Conservation (phyloP, 2,797 vertebrate species). For the Falco peregrinus region DNA sequence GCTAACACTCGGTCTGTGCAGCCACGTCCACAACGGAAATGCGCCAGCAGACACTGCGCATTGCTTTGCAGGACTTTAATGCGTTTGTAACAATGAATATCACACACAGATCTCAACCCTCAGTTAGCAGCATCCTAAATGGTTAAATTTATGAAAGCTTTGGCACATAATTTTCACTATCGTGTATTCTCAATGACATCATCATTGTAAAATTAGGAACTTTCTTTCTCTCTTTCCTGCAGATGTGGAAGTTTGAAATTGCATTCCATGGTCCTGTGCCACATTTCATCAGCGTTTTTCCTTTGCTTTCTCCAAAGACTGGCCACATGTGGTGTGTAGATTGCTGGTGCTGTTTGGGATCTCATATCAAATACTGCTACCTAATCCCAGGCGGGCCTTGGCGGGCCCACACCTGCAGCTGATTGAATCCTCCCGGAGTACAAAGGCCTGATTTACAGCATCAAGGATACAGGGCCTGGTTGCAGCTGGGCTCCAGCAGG, state of each 20-base stretch:
- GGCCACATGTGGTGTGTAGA: conserved; percentile 83
- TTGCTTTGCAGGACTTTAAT: not conserved
- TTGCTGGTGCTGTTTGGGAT: conserved; percentile 82
- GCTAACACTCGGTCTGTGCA: not conserved
- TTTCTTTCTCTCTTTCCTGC: conserved; percentile 90
- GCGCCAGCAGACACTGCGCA: not conserved
- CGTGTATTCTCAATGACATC: conserved; percentile 91
- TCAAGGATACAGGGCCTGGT: conserved; percentile 83
- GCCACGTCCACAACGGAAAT: not conserved
- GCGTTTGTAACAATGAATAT: not conserved
- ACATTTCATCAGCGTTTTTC: conserved; percentile 94
- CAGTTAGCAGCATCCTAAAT: conserved; percentile 35
- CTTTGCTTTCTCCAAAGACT: conserved; percentile 85
- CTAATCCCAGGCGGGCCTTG: conserved; percentile 85
- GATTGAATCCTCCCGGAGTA: conserved; percentile 95
- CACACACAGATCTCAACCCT: not conserved
- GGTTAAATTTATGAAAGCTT: conserved; percentile 75
- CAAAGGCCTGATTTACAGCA: conserved; percentile 95
- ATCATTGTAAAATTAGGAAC: conserved; percentile 93
- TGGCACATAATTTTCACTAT: conserved; percentile 84
- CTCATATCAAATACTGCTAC: conserved; percentile 88
- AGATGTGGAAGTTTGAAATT: conserved; percentile 94
- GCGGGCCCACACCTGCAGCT: conserved; percentile 93
- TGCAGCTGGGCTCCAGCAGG: conserved; percentile 94
- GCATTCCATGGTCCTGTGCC: conserved; percentile 92